Evolutionary conservation across 2,797 vertebrate genomes (phyloP).

Genomic region (Coregonus ussuriensis): DNA sequence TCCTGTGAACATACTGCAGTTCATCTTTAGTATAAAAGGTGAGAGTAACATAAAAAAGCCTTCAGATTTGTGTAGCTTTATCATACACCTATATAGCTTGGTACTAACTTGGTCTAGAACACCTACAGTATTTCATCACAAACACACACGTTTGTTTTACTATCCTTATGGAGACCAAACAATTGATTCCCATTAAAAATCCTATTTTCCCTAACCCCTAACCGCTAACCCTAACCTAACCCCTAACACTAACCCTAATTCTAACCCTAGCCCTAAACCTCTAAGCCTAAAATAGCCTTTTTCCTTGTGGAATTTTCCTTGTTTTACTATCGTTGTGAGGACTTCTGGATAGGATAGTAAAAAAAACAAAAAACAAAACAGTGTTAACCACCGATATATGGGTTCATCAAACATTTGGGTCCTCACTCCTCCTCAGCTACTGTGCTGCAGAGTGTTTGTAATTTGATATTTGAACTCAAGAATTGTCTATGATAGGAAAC

Average conservation of each 20-base stretch:
- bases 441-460: constrained; percentile 8
- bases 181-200: too few relatives aligned
- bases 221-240: too few relatives aligned
- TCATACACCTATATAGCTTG: background rate
- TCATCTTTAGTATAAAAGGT: background rate
- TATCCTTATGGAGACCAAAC: too few relatives aligned
- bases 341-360: too few relatives aligned
- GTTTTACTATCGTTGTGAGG: too few relatives aligned
- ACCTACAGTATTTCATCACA: background rate
- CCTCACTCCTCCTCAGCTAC: background rate
- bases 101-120: background rate
- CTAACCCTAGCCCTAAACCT: too few relatives aligned
- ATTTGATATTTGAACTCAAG: constrained; percentile 17
- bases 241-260: too few relatives aligned
- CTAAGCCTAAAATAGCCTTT: too few relatives aligned
- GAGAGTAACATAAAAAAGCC: background rate
- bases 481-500: constrained; percentile 13
- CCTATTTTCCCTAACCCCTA: too few relatives aligned
- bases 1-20: background rate
- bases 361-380: too few relatives aligned
- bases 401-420: constrained; percentile 5
- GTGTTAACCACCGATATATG: background rate
- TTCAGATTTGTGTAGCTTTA: background rate
- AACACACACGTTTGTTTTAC: background rate
- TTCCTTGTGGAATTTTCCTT: too few relatives aligned